Evolutionary conservation across 2,888 invertebrate genomes (phyloP).

Genomic region (Lordiphosa andalusiaca): DNA sequence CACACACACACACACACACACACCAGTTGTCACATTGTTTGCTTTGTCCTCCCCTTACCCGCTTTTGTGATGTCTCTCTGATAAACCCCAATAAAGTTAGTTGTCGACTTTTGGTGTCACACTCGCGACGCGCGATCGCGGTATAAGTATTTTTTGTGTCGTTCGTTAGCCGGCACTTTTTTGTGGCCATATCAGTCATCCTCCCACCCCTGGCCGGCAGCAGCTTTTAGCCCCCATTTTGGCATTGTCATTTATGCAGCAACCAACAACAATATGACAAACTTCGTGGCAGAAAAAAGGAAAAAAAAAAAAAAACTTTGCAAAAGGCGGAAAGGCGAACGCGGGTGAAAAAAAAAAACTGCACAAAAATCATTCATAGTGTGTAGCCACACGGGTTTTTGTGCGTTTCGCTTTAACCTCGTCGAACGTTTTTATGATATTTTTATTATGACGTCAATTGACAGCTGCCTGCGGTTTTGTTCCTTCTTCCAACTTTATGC

Average conservation of each 20-base stretch:
- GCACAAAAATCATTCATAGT: background rate
- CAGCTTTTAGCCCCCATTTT: background rate
- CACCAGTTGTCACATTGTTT: conserved; percentile 4
- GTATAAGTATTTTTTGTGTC: too few species aligned
- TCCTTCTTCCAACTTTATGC: conserved; percentile 10
- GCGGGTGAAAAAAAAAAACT: background rate
- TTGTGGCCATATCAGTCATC: too few species aligned
- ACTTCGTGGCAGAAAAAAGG: conserved; percentile 1
- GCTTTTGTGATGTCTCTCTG: background rate
- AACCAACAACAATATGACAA: conserved; percentile 9
- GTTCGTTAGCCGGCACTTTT: too few species aligned
- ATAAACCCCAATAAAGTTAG: conserved; percentile 14
- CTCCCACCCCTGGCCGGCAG: background rate
- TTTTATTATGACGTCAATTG: conserved; percentile 33
- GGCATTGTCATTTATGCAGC: conserved; percentile 14
- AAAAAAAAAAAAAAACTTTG: background rate
- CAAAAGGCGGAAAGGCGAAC: background rate
- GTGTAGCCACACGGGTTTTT: background rate
- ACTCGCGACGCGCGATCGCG: background rate
- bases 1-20: too few species aligned
- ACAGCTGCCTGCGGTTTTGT: conserved; percentile 18
- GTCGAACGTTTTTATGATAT: conserved; percentile 11
- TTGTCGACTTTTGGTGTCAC: conserved; percentile 12
- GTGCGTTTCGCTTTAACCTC: conserved; percentile 8
- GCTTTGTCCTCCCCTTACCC: too few species aligned